Evolutionary conservation across 2,888 invertebrate genomes (phyloP), one percentile per base, ranked within the genome.

Genomic region (Dryobota labecula): DNA sequence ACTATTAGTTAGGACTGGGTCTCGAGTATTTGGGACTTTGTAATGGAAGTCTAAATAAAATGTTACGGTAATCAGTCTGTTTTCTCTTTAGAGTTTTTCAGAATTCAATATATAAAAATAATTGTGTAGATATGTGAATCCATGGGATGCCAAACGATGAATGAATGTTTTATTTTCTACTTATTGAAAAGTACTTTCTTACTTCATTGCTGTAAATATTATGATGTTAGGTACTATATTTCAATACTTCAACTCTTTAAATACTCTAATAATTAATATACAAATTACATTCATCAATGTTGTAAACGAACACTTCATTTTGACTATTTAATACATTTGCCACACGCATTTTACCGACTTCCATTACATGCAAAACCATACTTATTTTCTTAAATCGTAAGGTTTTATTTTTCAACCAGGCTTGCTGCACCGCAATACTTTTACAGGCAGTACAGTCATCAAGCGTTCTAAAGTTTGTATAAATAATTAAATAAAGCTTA

Each of bases 351-450:
- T 79, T 43, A 70, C 51, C 27, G 75, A 75, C 73, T 84, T 82
- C 84, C 83, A 82, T 82, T 82, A 76, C 76, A 76, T 24, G 27
- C 58, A 54, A 65, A 81, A 65, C 54, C 45, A 54, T 66, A 41
- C 45, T 30, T 57, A 70, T 61, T 65, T 62, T 47, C 2, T 0
- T 62, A 33, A 47, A 0, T 0, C 0, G 33, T 65, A 73, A 69
- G 64, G 49, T n/a, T n/a, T n/a, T n/a, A 51, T 71, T 58, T 77
- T 74, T 56, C 38, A 71, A 69, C n/a, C 57, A 53, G 54, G 73
- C 76, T 70, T 68, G 53, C 71, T 85, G 73, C 81, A 85, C 80
- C 78, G 85, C 84, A 85, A 80, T 70, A 64, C 64, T 74, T 67
- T 69, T 63, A 76, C 68, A 45, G 24, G 70, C 53, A 78, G 56